Percentiles rank a stretch among this genome's conserved stretches.
Evolutionary conservation across 2,888 invertebrate species (phyloP).

Genomic region (Acronicta psi): DNA sequence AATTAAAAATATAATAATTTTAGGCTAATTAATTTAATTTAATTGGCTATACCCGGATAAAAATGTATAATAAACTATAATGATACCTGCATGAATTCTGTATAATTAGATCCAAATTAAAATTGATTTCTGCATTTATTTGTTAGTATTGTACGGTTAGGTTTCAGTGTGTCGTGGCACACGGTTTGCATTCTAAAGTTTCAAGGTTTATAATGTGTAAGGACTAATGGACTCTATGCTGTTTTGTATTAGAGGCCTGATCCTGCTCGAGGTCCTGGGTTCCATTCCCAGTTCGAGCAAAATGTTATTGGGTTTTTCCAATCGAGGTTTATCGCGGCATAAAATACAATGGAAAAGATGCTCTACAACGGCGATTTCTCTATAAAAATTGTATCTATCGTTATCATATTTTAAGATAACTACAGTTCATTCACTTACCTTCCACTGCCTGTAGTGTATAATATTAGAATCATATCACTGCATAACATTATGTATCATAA

Average conservation of each 20-base stretch:
- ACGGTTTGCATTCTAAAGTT: slow-evolving; percentile 56
- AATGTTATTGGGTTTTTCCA: no score
- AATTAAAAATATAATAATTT: no score
- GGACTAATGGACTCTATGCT: slow-evolving; percentile 26
- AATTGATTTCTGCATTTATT: slow-evolving; percentile 28
- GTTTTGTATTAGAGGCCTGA: no score
- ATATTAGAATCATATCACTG: not conserved
- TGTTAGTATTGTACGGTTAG: slow-evolving; percentile 28
- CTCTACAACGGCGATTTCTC: not conserved
- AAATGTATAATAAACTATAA: not conserved
- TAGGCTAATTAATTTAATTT: no score
- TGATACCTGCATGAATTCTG: not conserved
- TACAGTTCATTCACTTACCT: slow-evolving; percentile 21
- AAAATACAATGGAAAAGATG: no score
- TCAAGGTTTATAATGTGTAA: slow-evolving; percentile 50
- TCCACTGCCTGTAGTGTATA: not conserved
- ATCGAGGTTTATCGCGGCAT: no score
- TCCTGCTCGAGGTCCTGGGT: no score
- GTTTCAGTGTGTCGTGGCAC: slow-evolving; percentile 49
- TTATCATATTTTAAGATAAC: no score
- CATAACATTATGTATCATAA: slow-evolving; percentile 1
- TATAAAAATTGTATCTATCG: no score
- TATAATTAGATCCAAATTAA: slow-evolving; percentile 22
- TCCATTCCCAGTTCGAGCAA: no score
- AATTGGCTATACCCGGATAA: no score